Base-by-base conservation (phyloP, 2,888 invertebrate species). In the Trisateles emortualis region DNA sequence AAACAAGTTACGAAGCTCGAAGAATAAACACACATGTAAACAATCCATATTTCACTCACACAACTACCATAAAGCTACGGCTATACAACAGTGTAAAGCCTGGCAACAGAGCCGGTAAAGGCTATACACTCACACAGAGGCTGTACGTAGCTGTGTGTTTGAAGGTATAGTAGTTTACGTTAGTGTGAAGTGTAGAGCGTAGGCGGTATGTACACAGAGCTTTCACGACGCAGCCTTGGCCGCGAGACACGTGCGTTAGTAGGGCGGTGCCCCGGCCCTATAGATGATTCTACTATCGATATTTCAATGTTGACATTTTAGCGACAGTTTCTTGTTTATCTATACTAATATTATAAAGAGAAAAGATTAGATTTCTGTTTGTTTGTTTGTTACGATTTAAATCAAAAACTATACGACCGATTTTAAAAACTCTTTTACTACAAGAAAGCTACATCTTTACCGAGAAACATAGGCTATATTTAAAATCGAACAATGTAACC, bases 221-320 rank as follows among this genome's bases (percentile, higher is more conserved):
- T 92, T 92, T 91, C 92, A 90, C 90, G 81, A 68, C 78, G 79
- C 90, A 92, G 91, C 92, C 92, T 92, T 92, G 92, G 92, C 92
- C 91, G 86, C 88, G 79, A 87, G 84, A 90, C 92, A 92, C 92
- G 92, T 91, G 92, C 90, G 87, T 80, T 80, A 71, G 50, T 87
- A 90, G 88, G 84, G 90, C 72, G 79, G 87, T 61, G 74, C 73
- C 64, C 52, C 62, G 54, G 62, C 71, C 74, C 74, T 77, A 72
- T 64, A 50, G 52, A 48, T 56, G 45, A 56, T 58, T 62, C 49
- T 60, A 55, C 57, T 74, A 60, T 74, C 75, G 74, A 74, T 71
- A 44, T 19, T 50, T 45, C 24, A 36, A 16, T 49, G 22, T 48
- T 26, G 24, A 22, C n/a, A 26, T 16, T 41, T 11, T 41, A 11